Evolutionary conservation across 2,797 vertebrate species (phyloP).

Genomic region (Characodon lateralis): DNA sequence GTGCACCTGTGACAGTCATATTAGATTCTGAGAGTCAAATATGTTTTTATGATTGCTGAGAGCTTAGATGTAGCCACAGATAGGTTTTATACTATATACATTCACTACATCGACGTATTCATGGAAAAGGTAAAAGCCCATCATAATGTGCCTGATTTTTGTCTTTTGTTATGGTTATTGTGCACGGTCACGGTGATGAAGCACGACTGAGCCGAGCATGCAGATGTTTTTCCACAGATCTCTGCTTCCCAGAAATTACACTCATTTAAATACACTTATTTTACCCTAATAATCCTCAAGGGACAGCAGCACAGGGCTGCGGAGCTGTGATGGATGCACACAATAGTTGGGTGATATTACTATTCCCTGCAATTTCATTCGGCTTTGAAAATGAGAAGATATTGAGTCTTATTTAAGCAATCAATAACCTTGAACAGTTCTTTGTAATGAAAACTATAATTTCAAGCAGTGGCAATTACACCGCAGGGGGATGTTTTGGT

Average conservation of each 20-base stretch:
- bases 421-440: constrained; percentile 84
- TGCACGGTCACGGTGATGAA: constrained; percentile 56
- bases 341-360: constrained; percentile 80
- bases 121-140: constrained; percentile 28
- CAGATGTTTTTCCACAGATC: constrained; percentile 71
- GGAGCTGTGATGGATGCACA: constrained; percentile 78
- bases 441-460: constrained; percentile 88
- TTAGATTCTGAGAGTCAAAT: not conserved
- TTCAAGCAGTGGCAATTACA: constrained; percentile 82
- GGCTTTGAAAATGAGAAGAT: constrained; percentile 79
- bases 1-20: not conserved
- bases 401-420: constrained; percentile 86
- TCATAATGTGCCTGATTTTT: constrained; percentile 39
- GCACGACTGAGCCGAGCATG: constrained; percentile 48
- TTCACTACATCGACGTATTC: constrained; percentile 5
- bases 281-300: constrained; percentile 76
- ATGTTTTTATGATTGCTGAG: constrained; percentile 17
- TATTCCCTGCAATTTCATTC: constrained; percentile 79
- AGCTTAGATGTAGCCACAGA: constrained; percentile 14
- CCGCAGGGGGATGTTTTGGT: constrained; percentile 81
- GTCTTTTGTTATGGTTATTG: constrained; percentile 44
- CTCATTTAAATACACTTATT: constrained; percentile 81
- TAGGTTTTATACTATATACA: not conserved
- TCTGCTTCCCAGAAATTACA: constrained; percentile 71
- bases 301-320: constrained; percentile 61